phyloP scores from a whole-genome alignment of 53 echinoderm and acorn worm genomes.

The Luidia sarsii region DNA sequence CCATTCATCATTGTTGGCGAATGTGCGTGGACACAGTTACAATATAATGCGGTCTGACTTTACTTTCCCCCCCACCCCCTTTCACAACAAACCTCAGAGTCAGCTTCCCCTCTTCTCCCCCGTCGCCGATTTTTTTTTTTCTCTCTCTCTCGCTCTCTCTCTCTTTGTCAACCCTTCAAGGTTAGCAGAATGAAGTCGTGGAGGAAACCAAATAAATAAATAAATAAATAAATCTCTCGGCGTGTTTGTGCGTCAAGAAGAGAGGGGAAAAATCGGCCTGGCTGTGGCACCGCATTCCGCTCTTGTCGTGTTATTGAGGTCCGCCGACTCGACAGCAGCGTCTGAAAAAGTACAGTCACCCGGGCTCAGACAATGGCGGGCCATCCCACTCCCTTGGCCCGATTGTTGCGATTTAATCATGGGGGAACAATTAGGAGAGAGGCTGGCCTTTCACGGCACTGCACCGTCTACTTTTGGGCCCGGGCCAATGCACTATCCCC shows the following conservation, averaged over 20 bases:
- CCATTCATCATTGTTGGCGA: not conserved
- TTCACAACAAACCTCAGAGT: too few relatives aligned
- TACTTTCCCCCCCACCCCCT: too few relatives aligned
- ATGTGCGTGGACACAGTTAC: not conserved
- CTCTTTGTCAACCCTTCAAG: constrained; percentile 27
- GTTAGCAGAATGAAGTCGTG: not conserved
- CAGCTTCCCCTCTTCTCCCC: too few relatives aligned
- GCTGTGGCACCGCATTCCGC: not conserved
- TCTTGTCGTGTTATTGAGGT: not conserved
- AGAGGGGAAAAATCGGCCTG: not conserved
- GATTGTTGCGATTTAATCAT: constrained; percentile 1
- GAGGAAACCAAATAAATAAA: too few relatives aligned
- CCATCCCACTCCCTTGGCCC: constrained; percentile 18
- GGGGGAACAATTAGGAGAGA: constrained; percentile 15
- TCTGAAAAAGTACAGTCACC: constrained; percentile 39
- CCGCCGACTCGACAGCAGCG: not conserved
- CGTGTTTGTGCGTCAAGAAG: too few relatives aligned
- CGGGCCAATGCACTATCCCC: constrained; percentile 17
- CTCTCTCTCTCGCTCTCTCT: too few relatives aligned
- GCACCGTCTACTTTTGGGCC: not conserved
- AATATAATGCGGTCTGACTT: not conserved
- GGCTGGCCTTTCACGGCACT: not conserved
- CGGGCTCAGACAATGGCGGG: not conserved
- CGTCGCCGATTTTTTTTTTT: too few relatives aligned
- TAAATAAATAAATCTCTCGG: too few relatives aligned